Evolutionary conservation across 2,797 vertebrate species (phyloP), one percentile per base, ranked within the genome.

Genomic region (Melanotaenia parkinsoni): DNA sequence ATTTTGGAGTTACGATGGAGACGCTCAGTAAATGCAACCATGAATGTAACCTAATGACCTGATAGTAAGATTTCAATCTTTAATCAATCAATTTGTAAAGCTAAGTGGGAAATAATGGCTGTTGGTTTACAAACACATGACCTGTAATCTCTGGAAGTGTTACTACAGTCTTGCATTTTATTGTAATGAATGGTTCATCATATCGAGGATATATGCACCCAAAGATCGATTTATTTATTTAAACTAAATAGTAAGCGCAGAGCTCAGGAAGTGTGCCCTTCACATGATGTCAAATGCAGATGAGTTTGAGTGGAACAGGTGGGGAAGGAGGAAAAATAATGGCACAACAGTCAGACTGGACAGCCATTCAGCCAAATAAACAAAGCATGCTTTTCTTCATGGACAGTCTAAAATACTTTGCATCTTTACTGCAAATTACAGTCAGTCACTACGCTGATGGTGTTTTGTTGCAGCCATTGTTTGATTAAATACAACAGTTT

Each of bases 401-500:
- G 13, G 13, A 14, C 14, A 10, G 3, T 16, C 13, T 13, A 16
- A 43, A 10, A 43, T 16, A 43, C 40, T 10, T 43, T 43, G 40
- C 4, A 47, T 45, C 7, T n/a, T 50, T 22, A 3, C 4, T 9
- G 20, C 20, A 50, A n/a, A 30, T 30, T 30, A 30, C 28, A 30
- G 28, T 30, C 28, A 30, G 28, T 4, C 28, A 30, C 28, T 30
- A 30, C 28, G 28, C 0, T 24, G 24, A 35, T 18, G 1, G 2
- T 3, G 4, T 30, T 30, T 30, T 32, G n/a, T n/a, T 47, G 33
- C 24, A 56, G 8, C 7, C 16, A 0, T 14, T 30, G 20, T 61
- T 45, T 59, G 10, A 18, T 11, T 60, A 32, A 37, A 43, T 13
- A 47, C 0, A 14, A 45, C 12, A 78, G 57, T 70, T 62, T 71